Conservation (phyloP, 2,113 vertebrate genomes). For the Aleadryas rufinucha region DNA sequence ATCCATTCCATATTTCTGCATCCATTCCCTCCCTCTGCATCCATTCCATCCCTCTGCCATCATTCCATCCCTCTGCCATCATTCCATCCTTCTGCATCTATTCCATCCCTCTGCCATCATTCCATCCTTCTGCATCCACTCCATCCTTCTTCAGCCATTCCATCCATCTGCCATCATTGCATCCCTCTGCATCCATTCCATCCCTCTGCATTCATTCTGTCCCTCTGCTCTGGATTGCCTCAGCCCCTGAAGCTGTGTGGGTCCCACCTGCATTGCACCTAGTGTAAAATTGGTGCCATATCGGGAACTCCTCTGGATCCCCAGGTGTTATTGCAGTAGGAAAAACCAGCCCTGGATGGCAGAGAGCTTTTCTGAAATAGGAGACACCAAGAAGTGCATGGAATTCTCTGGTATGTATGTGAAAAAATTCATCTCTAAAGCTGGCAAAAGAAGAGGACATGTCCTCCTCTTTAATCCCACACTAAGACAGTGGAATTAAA, state of each 20-base stretch:
- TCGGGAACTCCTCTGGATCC: neutral
- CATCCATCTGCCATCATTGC: neutral
- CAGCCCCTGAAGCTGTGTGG: neutral
- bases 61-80: neutral
- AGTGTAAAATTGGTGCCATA: neutral
- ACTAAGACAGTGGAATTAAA: neutral
- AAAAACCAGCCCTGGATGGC: neutral
- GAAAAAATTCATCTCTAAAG: neutral
- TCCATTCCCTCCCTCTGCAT: neutral
- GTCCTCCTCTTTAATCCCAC: neutral
- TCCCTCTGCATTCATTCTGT: rapidly evolving
- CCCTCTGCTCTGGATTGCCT: neutral
- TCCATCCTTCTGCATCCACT: neutral
- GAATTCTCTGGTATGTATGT: neutral
- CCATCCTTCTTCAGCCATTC: neutral
- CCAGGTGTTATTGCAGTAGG: neutral
- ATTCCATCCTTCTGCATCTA: neutral
- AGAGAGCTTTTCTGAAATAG: neutral
- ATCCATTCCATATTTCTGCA: neutral
- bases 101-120: no score
- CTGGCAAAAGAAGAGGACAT: neutral
- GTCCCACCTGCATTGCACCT: neutral
- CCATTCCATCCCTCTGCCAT: neutral
- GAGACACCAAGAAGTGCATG: neutral
- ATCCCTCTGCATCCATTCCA: no score